Evolutionary conservation across 2,797 vertebrate species (phyloP).

Genomic region (Chaetodon trifasciatus): DNA sequence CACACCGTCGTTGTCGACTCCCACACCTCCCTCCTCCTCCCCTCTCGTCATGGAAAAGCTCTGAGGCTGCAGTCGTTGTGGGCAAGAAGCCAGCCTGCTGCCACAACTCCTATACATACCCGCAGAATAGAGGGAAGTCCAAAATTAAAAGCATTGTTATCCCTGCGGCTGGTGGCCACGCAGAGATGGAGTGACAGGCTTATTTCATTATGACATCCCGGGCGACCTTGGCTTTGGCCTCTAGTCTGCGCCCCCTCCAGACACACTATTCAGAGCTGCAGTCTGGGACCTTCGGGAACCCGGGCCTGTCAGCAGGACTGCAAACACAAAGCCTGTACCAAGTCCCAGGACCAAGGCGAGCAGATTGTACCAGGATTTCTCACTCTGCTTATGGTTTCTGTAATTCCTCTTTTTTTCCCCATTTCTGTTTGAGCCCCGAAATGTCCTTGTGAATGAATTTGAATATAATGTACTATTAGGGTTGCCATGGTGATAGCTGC

Average conservation of each 20-base stretch:
- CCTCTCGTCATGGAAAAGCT: conserved; percentile 63
- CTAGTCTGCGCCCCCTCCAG: conserved; percentile 49
- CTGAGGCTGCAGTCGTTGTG: conserved; percentile 52
- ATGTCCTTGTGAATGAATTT: conserved; percentile 77
- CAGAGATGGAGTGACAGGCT: conserved; percentile 66
- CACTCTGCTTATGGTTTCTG: conserved; percentile 14
- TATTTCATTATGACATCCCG: conserved; percentile 71
- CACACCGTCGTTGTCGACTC: conserved; percentile 54
- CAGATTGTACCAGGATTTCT: conserved; percentile 28
- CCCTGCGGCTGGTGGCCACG: conserved; percentile 53
- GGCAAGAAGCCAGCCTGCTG: conserved; percentile 63
- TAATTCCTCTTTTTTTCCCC: background rate
- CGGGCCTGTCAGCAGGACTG: conserved; percentile 41
- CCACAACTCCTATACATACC: conserved; percentile 56
- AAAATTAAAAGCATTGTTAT: conserved; percentile 81
- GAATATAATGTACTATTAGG: conserved; percentile 77
- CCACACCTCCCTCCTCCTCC: conserved; percentile 46
- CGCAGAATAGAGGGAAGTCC: conserved; percentile 77
- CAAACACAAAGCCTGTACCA: conserved; percentile 43
- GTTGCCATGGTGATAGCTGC: conserved; percentile 83
- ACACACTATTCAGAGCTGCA: conserved; percentile 60
- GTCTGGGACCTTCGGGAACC: conserved; percentile 44
- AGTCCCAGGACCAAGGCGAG: conserved; percentile 7
- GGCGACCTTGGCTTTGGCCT: conserved; percentile 77
- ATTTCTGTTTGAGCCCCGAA: conserved; percentile 50